Percentiles rank a stretch among this genome's conserved stretches.
These are phyloP conservation scores for Aramus guarauna DNA, from an alignment of 2,113 vertebrate genomes.

Conservation along the genomic window DNA sequence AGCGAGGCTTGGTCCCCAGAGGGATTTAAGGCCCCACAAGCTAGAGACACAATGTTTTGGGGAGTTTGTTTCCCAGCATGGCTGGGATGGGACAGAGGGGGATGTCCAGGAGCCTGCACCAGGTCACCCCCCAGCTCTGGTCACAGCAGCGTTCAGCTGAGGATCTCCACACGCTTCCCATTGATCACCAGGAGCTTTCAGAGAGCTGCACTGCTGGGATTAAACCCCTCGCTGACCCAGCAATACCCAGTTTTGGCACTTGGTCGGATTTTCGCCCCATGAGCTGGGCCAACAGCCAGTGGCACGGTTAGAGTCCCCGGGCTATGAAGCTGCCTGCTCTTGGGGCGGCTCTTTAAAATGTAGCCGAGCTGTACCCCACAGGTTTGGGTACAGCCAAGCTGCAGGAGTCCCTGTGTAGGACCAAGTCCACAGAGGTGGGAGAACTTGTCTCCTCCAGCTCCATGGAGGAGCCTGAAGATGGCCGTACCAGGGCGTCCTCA, in stretches of 20 bases:
- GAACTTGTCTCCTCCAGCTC: neutral
- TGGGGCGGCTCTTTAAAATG: accelerated
- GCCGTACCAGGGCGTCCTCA: neutral
- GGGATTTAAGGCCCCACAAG: neutral
- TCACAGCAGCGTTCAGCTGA: neutral
- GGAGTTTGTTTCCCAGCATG: accelerated
- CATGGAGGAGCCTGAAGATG: neutral
- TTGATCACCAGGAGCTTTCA: neutral
- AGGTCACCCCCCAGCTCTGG: neutral
- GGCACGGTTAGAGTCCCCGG: neutral
- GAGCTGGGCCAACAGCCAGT: neutral
- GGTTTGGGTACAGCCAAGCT: neutral
- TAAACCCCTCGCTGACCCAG: neutral
- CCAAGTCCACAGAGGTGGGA: neutral
- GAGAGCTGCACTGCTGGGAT: neutral
- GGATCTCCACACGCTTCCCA: neutral
- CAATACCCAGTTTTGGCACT: accelerated
- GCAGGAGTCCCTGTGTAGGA: neutral
- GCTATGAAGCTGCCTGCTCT: neutral
- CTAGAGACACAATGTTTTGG: neutral
- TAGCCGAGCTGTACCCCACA: neutral
- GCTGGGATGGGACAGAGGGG: neutral
- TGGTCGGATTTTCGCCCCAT: neutral
- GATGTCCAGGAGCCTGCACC: accelerated
- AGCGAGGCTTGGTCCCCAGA: neutral